These are phyloP conservation scores for Malurus cyaneus DNA, from an alignment of 2,113 vertebrate genomes.

Conservation along the genomic window DNA sequence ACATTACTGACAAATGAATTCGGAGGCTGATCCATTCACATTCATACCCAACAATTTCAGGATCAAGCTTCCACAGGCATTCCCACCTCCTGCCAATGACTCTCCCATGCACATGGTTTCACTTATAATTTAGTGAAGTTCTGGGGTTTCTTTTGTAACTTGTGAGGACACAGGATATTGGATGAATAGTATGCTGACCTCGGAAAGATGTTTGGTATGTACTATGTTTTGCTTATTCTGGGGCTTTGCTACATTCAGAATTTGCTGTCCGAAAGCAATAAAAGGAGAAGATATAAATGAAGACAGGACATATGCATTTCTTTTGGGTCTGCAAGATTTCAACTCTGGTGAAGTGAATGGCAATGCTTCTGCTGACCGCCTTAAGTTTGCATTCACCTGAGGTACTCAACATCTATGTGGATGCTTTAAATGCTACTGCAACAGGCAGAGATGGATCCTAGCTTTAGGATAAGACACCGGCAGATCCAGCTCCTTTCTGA, in stretches of 20 bases:
- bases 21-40: neutral
- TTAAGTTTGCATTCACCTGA: neutral
- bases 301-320: neutral
- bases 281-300: neutral
- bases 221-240: neutral
- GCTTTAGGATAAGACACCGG: neutral
- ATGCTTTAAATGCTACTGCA: neutral
- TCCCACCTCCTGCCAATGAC: neutral
- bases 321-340: neutral
- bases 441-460: neutral
- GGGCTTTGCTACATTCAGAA: neutral
- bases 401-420: neutral
- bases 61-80: conserved; percentile 28
- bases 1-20: neutral
- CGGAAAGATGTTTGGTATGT: neutral
- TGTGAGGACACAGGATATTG: neutral
- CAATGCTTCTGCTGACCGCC: neutral
- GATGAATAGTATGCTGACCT: neutral
- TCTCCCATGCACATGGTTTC: neutral
- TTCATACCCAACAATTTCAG: conserved; percentile 5
- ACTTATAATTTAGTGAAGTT: neutral
- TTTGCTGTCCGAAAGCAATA: neutral
- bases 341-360: neutral
- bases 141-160: neutral
- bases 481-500: neutral